These are phyloP conservation scores for Halictus quadricinctus DNA, from an alignment of 2,888 invertebrate genomes.

Conservation along the genomic window DNA sequence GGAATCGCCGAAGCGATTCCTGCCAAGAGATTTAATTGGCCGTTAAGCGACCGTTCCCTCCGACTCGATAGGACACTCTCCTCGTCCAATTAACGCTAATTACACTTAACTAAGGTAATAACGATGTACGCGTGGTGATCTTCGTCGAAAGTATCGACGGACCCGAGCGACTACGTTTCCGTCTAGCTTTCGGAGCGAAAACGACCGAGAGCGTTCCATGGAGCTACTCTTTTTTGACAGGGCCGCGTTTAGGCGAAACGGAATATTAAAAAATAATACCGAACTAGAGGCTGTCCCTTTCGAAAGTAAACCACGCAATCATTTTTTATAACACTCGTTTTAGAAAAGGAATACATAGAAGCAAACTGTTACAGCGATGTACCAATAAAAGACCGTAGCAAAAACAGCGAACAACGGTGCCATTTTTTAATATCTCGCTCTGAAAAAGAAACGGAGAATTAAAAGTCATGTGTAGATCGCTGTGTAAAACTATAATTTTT, in stretches of 20 bases:
- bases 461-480: not conserved
- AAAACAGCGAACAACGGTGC: not conserved
- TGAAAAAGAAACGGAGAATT: not conserved
- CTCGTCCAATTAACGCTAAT: slow-evolving; percentile 65
- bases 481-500: not conserved
- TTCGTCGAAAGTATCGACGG: slow-evolving; percentile 45
- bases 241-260: not conserved
- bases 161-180: not conserved
- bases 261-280: not conserved
- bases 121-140: slow-evolving; percentile 55
- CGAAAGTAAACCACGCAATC: not conserved
- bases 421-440: not conserved
- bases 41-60: slow-evolving; percentile 64
- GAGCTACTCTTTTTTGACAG: not conserved
- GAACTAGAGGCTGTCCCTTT: not conserved
- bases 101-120: slow-evolving; percentile 61
- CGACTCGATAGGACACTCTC: slow-evolving; percentile 43
- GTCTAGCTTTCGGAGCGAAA: not conserved
- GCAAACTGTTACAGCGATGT: not conserved
- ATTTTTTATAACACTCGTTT: not conserved
- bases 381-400: not conserved
- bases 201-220: not conserved
- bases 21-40: slow-evolving; percentile 65
- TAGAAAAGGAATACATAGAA: not conserved
- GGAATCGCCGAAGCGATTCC: slow-evolving; percentile 50